phyloP scores from a whole-genome alignment of 2,888 invertebrate species.

The Leuctra nigra region DNA sequence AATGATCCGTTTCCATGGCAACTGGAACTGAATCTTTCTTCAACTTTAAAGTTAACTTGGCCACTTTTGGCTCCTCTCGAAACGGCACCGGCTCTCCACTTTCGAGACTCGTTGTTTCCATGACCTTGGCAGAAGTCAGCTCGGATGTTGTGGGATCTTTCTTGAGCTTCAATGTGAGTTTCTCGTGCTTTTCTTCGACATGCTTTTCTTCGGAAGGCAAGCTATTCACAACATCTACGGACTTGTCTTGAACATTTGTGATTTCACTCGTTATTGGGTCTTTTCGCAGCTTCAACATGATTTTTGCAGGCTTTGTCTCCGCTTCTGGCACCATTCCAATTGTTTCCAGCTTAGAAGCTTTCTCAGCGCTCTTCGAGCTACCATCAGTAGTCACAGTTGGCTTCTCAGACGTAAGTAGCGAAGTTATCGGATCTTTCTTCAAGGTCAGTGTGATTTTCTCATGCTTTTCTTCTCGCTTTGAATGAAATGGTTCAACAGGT shows the following conservation, averaged over 20 bases:
- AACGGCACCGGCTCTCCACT: neutral
- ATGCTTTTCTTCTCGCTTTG: constrained; percentile 18
- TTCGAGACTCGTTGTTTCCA: neutral
- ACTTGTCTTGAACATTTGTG: constrained; percentile 11
- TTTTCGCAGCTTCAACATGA: constrained; percentile 5
- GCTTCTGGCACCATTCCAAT: neutral
- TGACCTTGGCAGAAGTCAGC: constrained; percentile 8
- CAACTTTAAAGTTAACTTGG: constrained; percentile 25
- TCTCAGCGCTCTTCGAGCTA: no score
- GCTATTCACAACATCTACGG: no score
- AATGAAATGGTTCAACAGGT: constrained; percentile 23
- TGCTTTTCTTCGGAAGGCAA: neutral
- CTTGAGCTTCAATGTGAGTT: constrained; percentile 23
- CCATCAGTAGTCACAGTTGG: no score
- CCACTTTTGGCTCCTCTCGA: constrained; percentile 9
- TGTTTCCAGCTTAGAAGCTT: constrained; percentile 13
- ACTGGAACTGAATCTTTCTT: constrained; percentile 22
- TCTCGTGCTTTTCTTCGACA: constrained; percentile 29
- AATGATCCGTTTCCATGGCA: neutral
- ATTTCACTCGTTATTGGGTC: constrained; percentile 10
- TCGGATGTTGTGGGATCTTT: constrained; percentile 20
- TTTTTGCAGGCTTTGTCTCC: constrained; percentile 18
- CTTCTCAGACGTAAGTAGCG: constrained; percentile 21
- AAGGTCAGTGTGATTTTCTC: constrained; percentile 17
- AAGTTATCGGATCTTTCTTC: constrained; percentile 25